Percentiles rank a stretch among this genome's conserved stretches.
phyloP scores from a whole-genome alignment of 2,797 vertebrate species.

The Danio jaintianensis region DNA sequence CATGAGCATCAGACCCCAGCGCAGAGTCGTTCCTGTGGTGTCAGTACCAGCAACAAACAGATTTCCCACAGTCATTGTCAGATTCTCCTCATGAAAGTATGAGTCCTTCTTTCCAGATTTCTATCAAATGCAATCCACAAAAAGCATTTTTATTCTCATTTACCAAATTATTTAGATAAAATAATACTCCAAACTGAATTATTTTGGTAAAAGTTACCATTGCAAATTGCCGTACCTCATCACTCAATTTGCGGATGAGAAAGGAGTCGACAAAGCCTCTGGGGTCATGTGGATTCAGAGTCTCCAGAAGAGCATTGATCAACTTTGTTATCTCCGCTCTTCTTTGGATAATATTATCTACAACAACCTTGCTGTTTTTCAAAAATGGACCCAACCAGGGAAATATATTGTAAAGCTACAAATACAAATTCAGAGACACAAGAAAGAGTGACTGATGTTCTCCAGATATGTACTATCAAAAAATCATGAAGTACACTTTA shows the following conservation, averaged over 20 bases:
- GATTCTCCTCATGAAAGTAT: conserved; percentile 68
- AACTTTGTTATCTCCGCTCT: conserved; percentile 1
- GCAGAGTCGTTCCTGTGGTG: conserved; percentile 73
- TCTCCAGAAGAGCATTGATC: conserved; percentile 41
- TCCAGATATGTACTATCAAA: background rate
- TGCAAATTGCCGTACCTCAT: conserved; percentile 32
- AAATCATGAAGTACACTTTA: too few relatives aligned
- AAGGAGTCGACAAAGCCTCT: conserved; percentile 63
- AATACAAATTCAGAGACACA: background rate
- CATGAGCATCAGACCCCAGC: conserved; percentile 74
- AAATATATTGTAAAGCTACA: conserved; percentile 55
- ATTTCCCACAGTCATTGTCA: conserved; percentile 61
- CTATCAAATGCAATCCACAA: background rate
- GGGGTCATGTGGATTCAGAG: conserved; percentile 44
- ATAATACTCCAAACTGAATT: background rate
- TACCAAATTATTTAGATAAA: background rate
- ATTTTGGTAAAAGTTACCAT: background rate
- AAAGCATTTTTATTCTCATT: background rate
- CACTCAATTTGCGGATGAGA: conserved; percentile 53
- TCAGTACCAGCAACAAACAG: conserved; percentile 78
- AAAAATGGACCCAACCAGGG: conserved; percentile 55
- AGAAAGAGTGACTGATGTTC: background rate
- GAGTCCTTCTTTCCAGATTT: conserved; percentile 16
- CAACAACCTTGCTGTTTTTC: conserved; percentile 21
- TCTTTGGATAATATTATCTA: conserved; percentile 17